phyloP scores from a whole-genome alignment of 1,140 invertebrate species.

The Oncopeltus fasciatus region DNA sequence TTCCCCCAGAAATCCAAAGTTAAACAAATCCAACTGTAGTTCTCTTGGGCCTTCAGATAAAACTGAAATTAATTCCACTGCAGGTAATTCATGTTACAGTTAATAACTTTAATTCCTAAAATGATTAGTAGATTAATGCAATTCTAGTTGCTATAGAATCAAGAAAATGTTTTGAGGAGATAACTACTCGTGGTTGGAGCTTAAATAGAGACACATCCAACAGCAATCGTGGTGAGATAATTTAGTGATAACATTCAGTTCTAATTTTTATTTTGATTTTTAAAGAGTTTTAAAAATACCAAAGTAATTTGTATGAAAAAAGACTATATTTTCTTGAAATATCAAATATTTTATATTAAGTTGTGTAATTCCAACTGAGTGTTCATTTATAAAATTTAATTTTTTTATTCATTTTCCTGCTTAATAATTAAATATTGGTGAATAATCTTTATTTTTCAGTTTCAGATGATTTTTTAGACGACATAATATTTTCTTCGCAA shows the following conservation, averaged over 20 bases:
- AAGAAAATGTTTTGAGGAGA: no score
- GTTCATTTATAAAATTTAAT: background rate
- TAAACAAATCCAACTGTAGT: background rate
- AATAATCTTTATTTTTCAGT: no score
- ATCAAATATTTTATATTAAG: background rate
- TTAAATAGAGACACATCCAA: no score
- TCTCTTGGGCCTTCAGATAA: no score
- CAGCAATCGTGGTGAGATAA: no score
- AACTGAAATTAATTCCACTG: no score
- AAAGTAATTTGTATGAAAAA: background rate
- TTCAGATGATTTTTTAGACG: background rate
- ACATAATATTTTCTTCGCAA: background rate
- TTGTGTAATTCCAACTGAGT: background rate
- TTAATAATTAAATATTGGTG: background rate
- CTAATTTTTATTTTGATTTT: background rate
- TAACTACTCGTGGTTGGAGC: no score
- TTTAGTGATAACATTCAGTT: background rate
- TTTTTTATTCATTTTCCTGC: no score
- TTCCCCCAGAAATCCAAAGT: background rate
- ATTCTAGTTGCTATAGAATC: no score
- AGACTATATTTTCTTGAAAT: background rate
- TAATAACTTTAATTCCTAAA: no score
- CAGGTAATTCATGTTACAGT: no score
- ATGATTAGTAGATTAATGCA: no score
- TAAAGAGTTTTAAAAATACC: background rate